A percentile compares a stretch with the other conserved stretches of the same genome.
Evolutionary conservation across 2,797 vertebrate genomes (phyloP).

Genomic region (Perodicticus potto): DNA sequence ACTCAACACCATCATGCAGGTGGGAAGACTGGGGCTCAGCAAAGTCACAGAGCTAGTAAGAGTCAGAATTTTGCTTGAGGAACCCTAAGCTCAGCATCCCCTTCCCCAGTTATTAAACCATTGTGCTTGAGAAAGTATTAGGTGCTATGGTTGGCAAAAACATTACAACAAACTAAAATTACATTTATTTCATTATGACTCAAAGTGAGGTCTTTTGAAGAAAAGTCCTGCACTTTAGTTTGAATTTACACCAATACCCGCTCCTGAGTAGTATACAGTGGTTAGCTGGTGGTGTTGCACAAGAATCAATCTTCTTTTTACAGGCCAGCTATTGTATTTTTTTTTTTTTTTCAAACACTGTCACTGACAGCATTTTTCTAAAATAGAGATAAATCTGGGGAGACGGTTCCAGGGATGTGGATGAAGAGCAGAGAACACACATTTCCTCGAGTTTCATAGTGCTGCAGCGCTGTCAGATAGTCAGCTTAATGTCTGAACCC

Average conservation of each 20-base stretch:
- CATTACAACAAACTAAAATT: neutral
- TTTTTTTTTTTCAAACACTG: neutral
- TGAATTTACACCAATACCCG: neutral
- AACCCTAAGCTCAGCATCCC: accelerated
- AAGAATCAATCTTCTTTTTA: conserved; percentile 30
- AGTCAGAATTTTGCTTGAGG: neutral
- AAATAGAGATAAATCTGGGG: conserved; percentile 18
- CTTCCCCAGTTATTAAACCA: neutral
- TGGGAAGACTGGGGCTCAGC: neutral
- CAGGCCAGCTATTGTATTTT: neutral
- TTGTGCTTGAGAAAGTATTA: neutral
- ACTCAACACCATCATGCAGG: neutral
- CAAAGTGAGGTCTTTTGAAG: neutral
- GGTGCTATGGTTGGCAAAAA: neutral
- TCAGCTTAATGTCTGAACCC: neutral
- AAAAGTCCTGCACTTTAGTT: neutral
- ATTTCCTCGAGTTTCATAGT: neutral
- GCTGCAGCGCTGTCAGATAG: neutral
- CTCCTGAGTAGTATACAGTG: neutral
- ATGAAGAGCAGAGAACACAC: neutral
- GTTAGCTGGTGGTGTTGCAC: neutral
- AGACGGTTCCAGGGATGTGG: neutral
- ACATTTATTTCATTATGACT: neutral
- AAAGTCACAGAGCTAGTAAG: neutral
- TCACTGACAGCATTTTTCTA: conserved; percentile 51